phyloP scores from a whole-genome alignment of 2,888 invertebrate genomes.

The Ptychoptera albimana region DNA sequence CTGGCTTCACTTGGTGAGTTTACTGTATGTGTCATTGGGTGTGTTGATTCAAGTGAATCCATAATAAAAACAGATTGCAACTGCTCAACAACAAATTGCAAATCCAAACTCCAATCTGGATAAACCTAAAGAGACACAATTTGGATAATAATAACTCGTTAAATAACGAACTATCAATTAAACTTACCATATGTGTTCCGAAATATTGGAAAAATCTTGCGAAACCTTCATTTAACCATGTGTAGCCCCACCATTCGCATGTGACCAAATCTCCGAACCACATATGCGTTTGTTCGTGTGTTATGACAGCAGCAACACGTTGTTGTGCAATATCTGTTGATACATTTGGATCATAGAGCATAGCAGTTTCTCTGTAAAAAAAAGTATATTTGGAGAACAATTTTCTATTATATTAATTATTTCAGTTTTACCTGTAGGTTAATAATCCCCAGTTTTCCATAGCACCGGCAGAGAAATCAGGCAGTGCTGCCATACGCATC shows the following conservation, averaged over 20 bases:
- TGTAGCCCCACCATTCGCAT: constrained; percentile 37
- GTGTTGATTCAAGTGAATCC: constrained; percentile 41
- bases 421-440: constrained; percentile 49
- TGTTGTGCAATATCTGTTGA: constrained; percentile 43
- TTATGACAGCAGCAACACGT: constrained; percentile 39
- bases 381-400: constrained; percentile 19
- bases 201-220: constrained; percentile 58
- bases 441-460: constrained; percentile 90
- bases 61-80: constrained; percentile 42
- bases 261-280: constrained; percentile 49
- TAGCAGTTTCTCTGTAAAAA: constrained; percentile 54
- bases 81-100: constrained; percentile 54
- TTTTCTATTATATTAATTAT: background rate
- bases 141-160: constrained; percentile 56
- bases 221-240: constrained; percentile 49
- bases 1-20: constrained; percentile 40
- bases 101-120: constrained; percentile 42
- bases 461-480: constrained; percentile 69
- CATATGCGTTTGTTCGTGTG: constrained; percentile 40
- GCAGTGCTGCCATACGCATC: constrained; percentile 67
- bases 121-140: constrained; percentile 38
- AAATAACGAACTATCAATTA: too few species aligned
- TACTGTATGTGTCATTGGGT: constrained; percentile 42
- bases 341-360: constrained; percentile 44
- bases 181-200: constrained; percentile 37